phyloP scores from a whole-genome alignment of 1,140 invertebrate genomes.

The Drosophila yakuba region DNA sequence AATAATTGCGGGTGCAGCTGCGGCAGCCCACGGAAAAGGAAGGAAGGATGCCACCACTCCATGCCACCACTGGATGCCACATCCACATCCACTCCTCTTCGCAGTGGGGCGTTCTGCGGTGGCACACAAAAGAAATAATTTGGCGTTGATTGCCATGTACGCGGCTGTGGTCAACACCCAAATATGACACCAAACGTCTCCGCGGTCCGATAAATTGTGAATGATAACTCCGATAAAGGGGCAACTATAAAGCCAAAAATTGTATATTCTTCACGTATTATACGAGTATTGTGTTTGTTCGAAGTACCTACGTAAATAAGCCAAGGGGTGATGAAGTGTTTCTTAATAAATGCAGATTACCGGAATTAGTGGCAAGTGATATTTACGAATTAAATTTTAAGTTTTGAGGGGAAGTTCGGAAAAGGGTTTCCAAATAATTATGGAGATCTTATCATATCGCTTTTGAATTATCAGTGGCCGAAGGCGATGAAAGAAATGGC shows the following conservation, averaged over 20 bases:
- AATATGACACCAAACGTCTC: conserved; percentile 73
- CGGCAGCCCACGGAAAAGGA: conserved; percentile 55
- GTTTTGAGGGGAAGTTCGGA: background rate
- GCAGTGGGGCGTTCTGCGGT: conserved; percentile 47
- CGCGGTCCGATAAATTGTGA: conserved; percentile 62
- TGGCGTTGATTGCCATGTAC: conserved; percentile 81
- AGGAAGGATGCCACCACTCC: conserved; percentile 39
- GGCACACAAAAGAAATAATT: conserved; percentile 70
- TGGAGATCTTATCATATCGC: background rate
- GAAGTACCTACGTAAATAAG: conserved; percentile 23
- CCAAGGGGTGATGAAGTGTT: conserved; percentile 45
- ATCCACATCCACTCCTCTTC: background rate
- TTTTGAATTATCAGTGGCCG: background rate
- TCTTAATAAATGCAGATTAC: conserved; percentile 52
- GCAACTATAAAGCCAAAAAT: conserved; percentile 44
- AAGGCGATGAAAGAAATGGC: conserved; percentile 2
- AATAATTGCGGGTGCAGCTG: conserved; percentile 69
- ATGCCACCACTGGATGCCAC: background rate
- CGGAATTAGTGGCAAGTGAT: conserved; percentile 23
- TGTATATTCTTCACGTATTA: conserved; percentile 25
- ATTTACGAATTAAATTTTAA: conserved; percentile 8
- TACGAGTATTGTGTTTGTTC: conserved; percentile 4
- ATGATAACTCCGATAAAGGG: conserved; percentile 60
- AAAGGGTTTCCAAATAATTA: conserved; percentile 4
- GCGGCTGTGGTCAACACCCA: conserved; percentile 78